Evolutionary conservation across 2,888 invertebrate genomes (phyloP), one percentile per base, ranked within the genome.

Genomic region (Drosophila nigricruria): DNA sequence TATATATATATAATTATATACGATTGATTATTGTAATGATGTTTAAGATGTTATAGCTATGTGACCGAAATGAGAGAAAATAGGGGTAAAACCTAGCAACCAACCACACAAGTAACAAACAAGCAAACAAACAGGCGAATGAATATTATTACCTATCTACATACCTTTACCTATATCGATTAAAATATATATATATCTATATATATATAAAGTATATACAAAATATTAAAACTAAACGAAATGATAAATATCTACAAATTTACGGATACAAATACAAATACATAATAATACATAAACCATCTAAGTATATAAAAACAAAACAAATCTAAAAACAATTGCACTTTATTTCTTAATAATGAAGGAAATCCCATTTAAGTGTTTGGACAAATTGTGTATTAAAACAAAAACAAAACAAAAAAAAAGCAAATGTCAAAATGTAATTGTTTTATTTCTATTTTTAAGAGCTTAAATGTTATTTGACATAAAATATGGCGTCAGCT

Each of bases 351-450:
- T 82, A 88, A 81, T 89, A 84, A 84, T 82, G 81, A 89, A 86
- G 77, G 81, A 88, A 91, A 86, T 81, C 86, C 89, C 86, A 88
- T 90, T 91, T 91, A 91, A 91, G 87, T 91, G 91, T 91, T 91
- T 91, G 91, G 91, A 91, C 87, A 88, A 84, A 88, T 74, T 88
- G 87, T 89, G 89, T 88, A 88, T 88, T 89, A 84, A 88, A 88
- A 77, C 58, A 73, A 80, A 77, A 77, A 81, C 18, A 77, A 79
- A 70, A 36, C 5, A 86, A 84, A 88, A 76, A 65, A 75, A 80
- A 77, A 77, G 77, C 50, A 78, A 78, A 82, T 72, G 61, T 81
- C 59, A 52, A 56, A 52, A 10, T 62, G 45, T 5, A 16, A 25
- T 72, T 43, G 74, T 84, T 82, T 82, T 42, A 70, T 66, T 78